Evolutionary conservation across 2,113 vertebrate species (phyloP), one percentile per base, ranked within the genome.

Genomic region (Casuarius casuarius): DNA sequence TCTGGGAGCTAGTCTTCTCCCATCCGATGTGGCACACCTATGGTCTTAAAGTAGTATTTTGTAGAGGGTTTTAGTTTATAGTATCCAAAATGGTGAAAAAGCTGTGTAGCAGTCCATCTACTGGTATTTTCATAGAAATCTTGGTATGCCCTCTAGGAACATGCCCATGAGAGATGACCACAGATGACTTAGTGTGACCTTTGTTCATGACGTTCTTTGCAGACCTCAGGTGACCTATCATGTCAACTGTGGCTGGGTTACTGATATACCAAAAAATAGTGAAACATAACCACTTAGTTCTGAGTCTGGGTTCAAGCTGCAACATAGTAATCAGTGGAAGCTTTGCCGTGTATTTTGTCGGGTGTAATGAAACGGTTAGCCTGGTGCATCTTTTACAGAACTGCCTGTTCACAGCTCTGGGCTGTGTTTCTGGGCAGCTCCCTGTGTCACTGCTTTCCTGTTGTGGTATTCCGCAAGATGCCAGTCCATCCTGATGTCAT

Each of bases 351-450:
- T 12, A 22, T 70, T 92, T 73, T 3, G 66, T n/a, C 31, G 46
- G 72, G 40, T 40, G 29, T 83, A 65, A 84, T 22, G 38, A 73
- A 71, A 22, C 7, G 3, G 8, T 29, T 9, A 28, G 16, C 4
- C 3, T 4, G 13, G 22, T 22, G 67, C 72, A 2, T 21, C 26
- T 70, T 29, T 11, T 56, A 16, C 54, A 49, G 18, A 17, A 0
- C 3, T 29, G 59, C 17, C 17, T 0, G 7, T 12, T 40, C 5
- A 0, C 79, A 83, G 38, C 67, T 68, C 63, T 5, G 1, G 4
- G 0, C 23, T 33, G 8, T 40, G 4, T 77, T 73, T 54, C 44
- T 80, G 93, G 71, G 20, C 23, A 70, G 38, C 4, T 42, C 17
- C 28, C 20, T 7, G 44, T 79, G 48, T 13, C 38, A 26, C 59